Base-by-base conservation (phyloP, 2,888 invertebrate species). In the Isotomurus palustris region DNA sequence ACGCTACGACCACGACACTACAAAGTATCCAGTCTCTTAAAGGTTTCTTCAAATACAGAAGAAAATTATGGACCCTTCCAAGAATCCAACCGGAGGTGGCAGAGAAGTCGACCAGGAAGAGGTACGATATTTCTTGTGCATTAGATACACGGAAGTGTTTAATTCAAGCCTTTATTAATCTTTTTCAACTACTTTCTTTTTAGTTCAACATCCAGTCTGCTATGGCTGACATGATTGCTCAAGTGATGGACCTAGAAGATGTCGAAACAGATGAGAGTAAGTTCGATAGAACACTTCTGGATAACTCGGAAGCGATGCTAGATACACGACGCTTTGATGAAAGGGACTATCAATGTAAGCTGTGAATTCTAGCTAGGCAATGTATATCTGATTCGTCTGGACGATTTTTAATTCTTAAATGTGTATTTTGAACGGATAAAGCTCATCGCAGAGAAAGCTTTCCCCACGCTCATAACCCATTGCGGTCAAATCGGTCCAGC, bases 371-470 rank as follows among this genome's bases (percentile, higher is more conserved):
- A n/a, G n/a, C n/a, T n/a, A n/a, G n/a, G n/a, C n/a, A n/a, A n/a
- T n/a, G n/a, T n/a, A n/a, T n/a, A n/a, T n/a, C n/a, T n/a, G 38
- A 35, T 38, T 22, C 19, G 25, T 12, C 2, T 36, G 3, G 14
- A 17, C n/a, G 24, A 27, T 22, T 29, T 29, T 27, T 8, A 27
- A 22, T 48, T 40, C 19, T 21, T 49, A 21, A 6, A 38, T 40
- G 2, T 52, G 25, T 29, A 22, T 43, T 52, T 2, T 43, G 12
- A 10, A 8, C 24, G 41, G 2, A 45, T 44, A 21, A 21, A 84
- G 84, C 81, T 73, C 83, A 84, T 72, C 78, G 83, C 36, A 80
- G 82, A 71, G 79, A 79, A 73, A 82, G 81, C 72, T 83, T 83
- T 72, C 83, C 81, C 28, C 83, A 84, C 72, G 80, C 81, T 70